Conservation (phyloP, 2,797 vertebrate genomes). For the Phyllotis vaccarum region DNA sequence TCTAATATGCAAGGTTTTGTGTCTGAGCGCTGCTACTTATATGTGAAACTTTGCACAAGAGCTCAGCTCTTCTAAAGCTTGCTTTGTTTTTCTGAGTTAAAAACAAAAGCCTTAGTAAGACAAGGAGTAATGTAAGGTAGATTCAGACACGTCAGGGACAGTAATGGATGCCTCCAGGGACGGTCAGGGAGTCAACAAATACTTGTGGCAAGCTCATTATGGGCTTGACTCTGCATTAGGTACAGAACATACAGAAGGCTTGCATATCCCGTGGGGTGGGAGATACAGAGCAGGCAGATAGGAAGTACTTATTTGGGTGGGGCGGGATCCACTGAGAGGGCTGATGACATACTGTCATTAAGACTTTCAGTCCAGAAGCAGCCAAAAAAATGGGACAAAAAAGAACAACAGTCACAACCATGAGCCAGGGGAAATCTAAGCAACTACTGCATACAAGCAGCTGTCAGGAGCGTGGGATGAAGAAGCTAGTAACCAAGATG, state of each 20-base stretch:
- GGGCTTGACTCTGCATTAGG: neutral
- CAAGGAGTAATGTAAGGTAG: neutral
- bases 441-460: neutral
- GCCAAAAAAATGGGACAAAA: neutral
- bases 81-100: neutral
- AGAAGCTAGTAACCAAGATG: neutral
- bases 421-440: neutral
- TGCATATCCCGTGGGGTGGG: neutral
- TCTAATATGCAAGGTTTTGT: neutral
- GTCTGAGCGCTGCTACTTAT: neutral
- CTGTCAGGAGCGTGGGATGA: neutral
- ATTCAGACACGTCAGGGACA: neutral
- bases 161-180: neutral
- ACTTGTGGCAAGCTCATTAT: neutral
- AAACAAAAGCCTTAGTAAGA: slow-evolving; percentile 8
- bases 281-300: neutral
- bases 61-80: neutral
- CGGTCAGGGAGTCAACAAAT: neutral
- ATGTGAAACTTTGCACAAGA: slow-evolving; percentile 34
- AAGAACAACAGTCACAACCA: neutral
- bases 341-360: neutral
- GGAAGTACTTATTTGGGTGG: neutral
- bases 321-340: neutral
- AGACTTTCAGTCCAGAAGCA: neutral
- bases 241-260: neutral